Base-by-base conservation (phyloP, 2,113 vertebrate species). In the Atractosteus spatula region DNA sequence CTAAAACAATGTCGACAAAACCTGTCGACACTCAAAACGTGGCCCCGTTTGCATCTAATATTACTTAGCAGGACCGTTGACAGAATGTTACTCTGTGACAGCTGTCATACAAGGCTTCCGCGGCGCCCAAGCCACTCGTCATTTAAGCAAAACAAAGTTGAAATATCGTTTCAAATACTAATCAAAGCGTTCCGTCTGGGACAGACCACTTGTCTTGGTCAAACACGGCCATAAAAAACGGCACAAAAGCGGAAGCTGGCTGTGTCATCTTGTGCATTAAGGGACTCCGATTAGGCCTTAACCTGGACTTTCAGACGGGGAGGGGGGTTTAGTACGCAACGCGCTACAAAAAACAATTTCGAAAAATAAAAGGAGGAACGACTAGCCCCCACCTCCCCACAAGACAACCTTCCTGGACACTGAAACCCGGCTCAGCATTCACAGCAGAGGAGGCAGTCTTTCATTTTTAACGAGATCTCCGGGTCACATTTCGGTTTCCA, bases 381-480 rank as follows among this genome's bases (percentile, higher is more conserved):
- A n/a, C 12, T 55, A 68, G 11, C 7, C 8, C 66, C 1, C 11
- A 3, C 8, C n/a, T 12, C 43, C 2, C 66, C 3, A 11, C 16
- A 41, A 29, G 5, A 29, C 16, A 16, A 6, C 45, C 10, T 29
- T 11, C 17, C 66, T 8, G 51, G 11, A 54, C 51, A 12, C 51
- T 43, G n/a, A 13, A 66, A 41, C 8, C 13, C 64, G 12, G n/a
- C 47, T 51, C 47, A 3, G 5, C 14, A 59, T 59, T 59, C 57
- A 59, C 11, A n/a, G 7, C 51, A 65, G 29, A 72, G 55, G 51
- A 62, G 51, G 7, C 41, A 8, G 62, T n/a, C 62, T 56, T 72
- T 45, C 12, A 72, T 72, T 72, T 72, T 72, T 72, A 16, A 72
- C 65, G 45, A 72, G 54, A 51, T 54, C 17, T 59, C 14, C 71